Evolutionary conservation across 1,140 invertebrate genomes (phyloP).

Genomic region (Lutraria rhynchaena): DNA sequence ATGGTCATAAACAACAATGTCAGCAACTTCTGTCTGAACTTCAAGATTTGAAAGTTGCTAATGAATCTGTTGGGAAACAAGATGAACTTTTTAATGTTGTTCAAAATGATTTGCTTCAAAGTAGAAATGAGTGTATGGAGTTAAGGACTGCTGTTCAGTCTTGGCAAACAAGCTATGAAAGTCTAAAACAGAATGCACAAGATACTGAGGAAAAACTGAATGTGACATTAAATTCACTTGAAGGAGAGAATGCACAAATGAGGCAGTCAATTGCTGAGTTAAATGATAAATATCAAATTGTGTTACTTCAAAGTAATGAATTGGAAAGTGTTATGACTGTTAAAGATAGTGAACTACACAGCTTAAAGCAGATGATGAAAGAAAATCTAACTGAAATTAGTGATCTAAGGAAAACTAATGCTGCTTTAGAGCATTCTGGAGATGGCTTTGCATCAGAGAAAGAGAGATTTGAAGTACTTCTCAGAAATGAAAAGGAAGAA

Average conservation of each 20-base stretch:
- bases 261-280: constrained; percentile 31
- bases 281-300: constrained; percentile 44
- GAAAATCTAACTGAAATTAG: constrained; percentile 45
- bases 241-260: constrained; percentile 17
- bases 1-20: constrained; percentile 13
- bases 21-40: neutral
- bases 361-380: constrained; percentile 38
- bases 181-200: neutral
- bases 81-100: neutral
- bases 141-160: neutral
- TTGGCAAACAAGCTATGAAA: constrained; percentile 24
- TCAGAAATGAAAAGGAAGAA: constrained; percentile 54
- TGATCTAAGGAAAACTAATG: constrained; percentile 53
- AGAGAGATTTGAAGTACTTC: constrained; percentile 43
- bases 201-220: constrained; percentile 29
- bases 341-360: constrained; percentile 39
- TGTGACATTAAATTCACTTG: neutral
- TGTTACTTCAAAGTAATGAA: constrained; percentile 44
- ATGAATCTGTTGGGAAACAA: neutral
- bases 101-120: constrained; percentile 21
- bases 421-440: constrained; percentile 31
- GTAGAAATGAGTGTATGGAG: constrained; percentile 3
- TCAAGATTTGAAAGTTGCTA: neutral
- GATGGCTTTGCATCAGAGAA: constrained; percentile 41
- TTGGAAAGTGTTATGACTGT: constrained; percentile 35